A percentile compares a stretch with the other conserved stretches of the same genome.
phyloP scores from a whole-genome alignment of 2,113 vertebrate genomes.

The Paratilapia polleni region DNA sequence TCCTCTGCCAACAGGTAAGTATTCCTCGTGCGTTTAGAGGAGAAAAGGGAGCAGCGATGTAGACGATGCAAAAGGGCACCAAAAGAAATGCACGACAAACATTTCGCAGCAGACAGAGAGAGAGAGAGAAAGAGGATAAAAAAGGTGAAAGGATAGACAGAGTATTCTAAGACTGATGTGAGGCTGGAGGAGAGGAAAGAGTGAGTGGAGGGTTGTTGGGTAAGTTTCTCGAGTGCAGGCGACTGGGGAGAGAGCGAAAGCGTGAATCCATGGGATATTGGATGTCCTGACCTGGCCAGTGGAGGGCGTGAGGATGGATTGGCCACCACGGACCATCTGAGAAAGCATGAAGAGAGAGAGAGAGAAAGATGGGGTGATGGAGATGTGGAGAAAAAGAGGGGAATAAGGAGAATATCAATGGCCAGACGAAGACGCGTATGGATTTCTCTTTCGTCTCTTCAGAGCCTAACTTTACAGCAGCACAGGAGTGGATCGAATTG shows the following conservation, averaged over 20 bases:
- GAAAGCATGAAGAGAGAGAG: constrained; percentile 55
- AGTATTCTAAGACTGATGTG: constrained; percentile 46
- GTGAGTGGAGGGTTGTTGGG: constrained; percentile 17
- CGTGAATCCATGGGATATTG: constrained; percentile 80
- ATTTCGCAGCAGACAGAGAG: constrained; percentile 12
- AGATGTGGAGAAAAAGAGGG: constrained; percentile 71
- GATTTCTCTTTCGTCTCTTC: constrained; percentile 81
- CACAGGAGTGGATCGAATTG: constrained; percentile 69
- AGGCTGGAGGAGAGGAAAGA: constrained; percentile 39
- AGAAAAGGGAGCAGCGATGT: constrained; percentile 31
- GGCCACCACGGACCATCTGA: constrained; percentile 76
- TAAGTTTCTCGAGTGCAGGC: constrained; percentile 38
- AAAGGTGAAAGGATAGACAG: constrained; percentile 14
- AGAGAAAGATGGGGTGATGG: constrained; percentile 65
- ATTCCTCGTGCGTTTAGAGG: constrained; percentile 54
- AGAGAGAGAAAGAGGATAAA: constrained; percentile 42
- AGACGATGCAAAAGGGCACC: constrained; percentile 36
- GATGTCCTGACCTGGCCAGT: constrained; percentile 80
- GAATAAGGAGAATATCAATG: constrained; percentile 82
- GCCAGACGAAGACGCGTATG: constrained; percentile 75
- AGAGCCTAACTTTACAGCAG: constrained; percentile 78
- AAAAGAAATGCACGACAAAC: constrained; percentile 32
- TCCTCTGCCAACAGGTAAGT: constrained; percentile 53
- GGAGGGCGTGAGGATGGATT: constrained; percentile 82
- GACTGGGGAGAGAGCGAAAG: constrained; percentile 50